Evolutionary conservation across 92 coral and sea anemone species (phyloP).

Genomic region (Muricea muricata): DNA sequence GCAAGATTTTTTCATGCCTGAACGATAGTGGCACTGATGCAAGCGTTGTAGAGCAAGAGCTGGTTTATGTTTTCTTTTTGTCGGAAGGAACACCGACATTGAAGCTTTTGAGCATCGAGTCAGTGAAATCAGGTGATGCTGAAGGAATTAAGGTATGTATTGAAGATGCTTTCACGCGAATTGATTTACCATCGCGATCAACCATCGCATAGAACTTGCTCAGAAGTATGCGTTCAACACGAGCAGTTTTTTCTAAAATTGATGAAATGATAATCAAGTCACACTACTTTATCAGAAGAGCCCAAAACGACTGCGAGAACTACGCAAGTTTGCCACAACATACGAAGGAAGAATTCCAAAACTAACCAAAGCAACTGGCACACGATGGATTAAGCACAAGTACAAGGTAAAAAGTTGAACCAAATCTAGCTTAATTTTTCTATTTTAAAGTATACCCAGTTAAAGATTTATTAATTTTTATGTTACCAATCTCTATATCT

Average conservation of each 20-base stretch:
- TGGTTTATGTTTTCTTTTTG: neutral
- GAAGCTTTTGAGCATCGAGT: constrained; percentile 18
- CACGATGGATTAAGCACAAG: constrained; percentile 5
- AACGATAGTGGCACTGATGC: too few relatives aligned
- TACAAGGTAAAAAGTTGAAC: constrained; percentile 1
- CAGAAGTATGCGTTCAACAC: constrained; percentile 7
- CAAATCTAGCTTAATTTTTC: too few relatives aligned
- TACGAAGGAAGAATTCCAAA: constrained; percentile 17
- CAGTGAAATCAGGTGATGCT: constrained; percentile 15
- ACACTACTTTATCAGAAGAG: constrained; percentile 20
- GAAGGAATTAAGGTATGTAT: constrained; percentile 27
- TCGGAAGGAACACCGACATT: neutral
- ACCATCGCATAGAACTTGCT: constrained; percentile 11
- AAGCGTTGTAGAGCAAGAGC: constrained; percentile 39
- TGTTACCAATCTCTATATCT: too few relatives aligned
- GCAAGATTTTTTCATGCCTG: too few relatives aligned
- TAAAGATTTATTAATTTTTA: too few relatives aligned
- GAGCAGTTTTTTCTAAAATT: neutral
- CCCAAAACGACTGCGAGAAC: constrained; percentile 24
- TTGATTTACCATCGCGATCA: constrained; percentile 12
- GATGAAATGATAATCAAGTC: constrained; percentile 9
- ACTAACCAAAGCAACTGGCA: constrained; percentile 6
- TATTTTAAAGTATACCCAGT: too few relatives aligned
- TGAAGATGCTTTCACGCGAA: constrained; percentile 9
- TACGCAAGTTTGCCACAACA: constrained; percentile 17